phyloP scores from a whole-genome alignment of 2,797 vertebrate genomes.

The Pipistrellus kuhlii region DNA sequence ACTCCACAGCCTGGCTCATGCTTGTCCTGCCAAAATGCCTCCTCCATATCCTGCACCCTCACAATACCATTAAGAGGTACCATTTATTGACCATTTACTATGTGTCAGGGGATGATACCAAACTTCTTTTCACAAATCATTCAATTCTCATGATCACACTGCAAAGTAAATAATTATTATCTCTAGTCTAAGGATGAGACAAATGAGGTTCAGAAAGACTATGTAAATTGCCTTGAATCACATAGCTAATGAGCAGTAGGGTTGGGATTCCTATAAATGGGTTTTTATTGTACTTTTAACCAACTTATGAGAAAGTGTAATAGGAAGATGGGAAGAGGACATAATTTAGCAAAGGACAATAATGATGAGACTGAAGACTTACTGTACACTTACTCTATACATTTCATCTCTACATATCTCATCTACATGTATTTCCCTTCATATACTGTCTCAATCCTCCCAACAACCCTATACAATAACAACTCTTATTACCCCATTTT shows the following conservation, averaged over 20 bases:
- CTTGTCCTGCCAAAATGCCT: not conserved
- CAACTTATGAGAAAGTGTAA: not conserved
- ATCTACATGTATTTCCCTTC: not conserved
- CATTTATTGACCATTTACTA: not conserved
- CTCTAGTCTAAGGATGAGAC: not conserved
- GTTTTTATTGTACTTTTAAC: not conserved
- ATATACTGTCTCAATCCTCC: not conserved
- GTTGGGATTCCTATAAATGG: not conserved
- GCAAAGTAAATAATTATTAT: not conserved
- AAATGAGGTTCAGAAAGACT: not conserved
- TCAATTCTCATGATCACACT: not conserved
- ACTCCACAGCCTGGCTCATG: not conserved
- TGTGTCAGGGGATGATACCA: not conserved
- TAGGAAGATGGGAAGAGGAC: not conserved
- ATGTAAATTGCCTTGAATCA: constrained; percentile 15
- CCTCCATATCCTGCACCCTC: not conserved
- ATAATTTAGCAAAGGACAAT: not conserved
- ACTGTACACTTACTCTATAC: fast-evolving
- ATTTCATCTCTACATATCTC: not conserved
- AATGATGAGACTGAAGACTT: not conserved
- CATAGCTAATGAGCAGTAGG: not conserved
- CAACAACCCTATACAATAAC: not conserved
- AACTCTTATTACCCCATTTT: not conserved
- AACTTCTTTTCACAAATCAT: not conserved
- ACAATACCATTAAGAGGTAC: not conserved